Base-by-base conservation (phyloP, 2,888 invertebrate species). In the Atethmia centrago region DNA sequence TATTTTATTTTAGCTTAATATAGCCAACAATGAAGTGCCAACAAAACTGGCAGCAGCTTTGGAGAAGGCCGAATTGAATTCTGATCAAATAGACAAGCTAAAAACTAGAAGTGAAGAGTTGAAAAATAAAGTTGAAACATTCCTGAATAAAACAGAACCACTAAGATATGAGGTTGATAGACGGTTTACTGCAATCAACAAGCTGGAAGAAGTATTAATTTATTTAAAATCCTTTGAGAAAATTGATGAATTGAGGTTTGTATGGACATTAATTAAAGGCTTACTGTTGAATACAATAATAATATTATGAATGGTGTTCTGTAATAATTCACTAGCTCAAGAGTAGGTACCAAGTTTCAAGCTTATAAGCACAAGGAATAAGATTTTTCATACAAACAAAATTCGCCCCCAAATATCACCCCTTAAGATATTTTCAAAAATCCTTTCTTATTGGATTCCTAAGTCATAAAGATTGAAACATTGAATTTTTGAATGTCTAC, bases 161-260 rank as follows among this genome's bases (percentile, higher is more conserved):
- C 91, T 97, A 40, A 90, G 94, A 65, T 87, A 88, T 42, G 96
- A 97, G 86, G 89, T 97, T 47, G 92, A 95, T 74, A 93, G 91
- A 72, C 89, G 93, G 64, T 94, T 95, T 85, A 92, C 95, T 84
- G 93, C 97, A 4, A 94, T 97, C 56, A 91, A 91, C 51, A 96
- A 97, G 87, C 90, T 98, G 3, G 95, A 97, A 83, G 96, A 96
- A 78, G 97, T 97, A 71, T 93, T 98, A 25, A 92, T 97, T 58
- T 98, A 98, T 92, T 93, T 98, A 72, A 97, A 97, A 88, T 97
- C 98, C 59, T 96, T 98, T 84, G 97, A 97, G 88, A 97, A 97
- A 88, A 97, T 98, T 85, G 97, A 98, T 89, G 97, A 97, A 82
- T 94, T 98, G 69, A 97, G 98, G 98, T 98, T 71, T 70, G 76